A percentile compares a stretch with the other conserved stretches of the same genome.
phyloP scores from a whole-genome alignment of 2,113 vertebrate genomes.

The Indicator maculatus region DNA sequence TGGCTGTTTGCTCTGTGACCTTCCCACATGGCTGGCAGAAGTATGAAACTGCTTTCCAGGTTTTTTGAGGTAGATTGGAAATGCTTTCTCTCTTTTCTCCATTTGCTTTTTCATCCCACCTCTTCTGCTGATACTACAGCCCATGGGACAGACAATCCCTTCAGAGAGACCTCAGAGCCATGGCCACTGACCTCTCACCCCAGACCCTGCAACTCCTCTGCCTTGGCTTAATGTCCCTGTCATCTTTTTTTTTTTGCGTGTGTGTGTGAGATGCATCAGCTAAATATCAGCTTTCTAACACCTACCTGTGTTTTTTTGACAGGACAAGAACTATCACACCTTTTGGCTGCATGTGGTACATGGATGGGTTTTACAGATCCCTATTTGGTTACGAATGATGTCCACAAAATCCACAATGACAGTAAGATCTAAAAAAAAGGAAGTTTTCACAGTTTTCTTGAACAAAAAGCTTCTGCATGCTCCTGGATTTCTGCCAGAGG shows the following conservation, averaged over 20 bases:
- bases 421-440: background rate
- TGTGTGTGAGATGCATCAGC: background rate
- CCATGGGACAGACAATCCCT: background rate
- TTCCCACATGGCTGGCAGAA: background rate
- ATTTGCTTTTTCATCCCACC: background rate
- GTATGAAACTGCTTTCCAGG: accelerated
- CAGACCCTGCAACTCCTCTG: background rate
- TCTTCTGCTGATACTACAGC: background rate
- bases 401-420: background rate
- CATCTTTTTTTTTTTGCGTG: too few relatives aligned
- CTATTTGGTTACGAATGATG: background rate
- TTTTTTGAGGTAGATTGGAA: background rate
- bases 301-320: background rate
- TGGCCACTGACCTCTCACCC: background rate
- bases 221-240: background rate
- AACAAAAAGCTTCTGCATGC: background rate
- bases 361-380: background rate
- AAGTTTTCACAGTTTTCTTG: background rate
- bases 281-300: background rate
- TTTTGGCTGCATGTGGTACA: background rate
- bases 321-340: background rate
- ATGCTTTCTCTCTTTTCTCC: background rate
- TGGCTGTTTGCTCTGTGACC: background rate
- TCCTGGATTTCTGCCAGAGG: conserved; percentile 4
- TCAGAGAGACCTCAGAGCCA: background rate